Conservation (phyloP, 2,113 vertebrate genomes). For the Chamaea fasciata region DNA sequence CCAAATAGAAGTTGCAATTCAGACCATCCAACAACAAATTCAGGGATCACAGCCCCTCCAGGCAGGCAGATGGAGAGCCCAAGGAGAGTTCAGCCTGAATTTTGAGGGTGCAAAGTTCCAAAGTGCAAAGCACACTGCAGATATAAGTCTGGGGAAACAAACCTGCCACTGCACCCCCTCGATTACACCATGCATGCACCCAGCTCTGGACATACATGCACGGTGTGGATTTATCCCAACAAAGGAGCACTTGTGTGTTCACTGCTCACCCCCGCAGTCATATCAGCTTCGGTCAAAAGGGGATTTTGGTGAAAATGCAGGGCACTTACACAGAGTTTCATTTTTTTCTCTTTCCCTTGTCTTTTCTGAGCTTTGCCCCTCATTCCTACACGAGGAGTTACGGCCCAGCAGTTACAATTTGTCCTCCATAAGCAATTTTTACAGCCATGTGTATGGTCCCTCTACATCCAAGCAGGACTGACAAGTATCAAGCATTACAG, state of each 20-base stretch:
- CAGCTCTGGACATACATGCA: neutral
- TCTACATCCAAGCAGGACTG: neutral
- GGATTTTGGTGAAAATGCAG: neutral
- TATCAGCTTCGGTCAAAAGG: neutral
- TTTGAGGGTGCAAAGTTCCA: neutral
- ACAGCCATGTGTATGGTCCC: neutral
- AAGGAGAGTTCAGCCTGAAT: neutral
- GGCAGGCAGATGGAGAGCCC: neutral
- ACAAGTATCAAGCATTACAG: neutral
- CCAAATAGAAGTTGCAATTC: neutral
- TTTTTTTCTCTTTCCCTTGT: neutral
- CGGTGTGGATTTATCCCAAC: neutral
- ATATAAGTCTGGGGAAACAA: neutral
- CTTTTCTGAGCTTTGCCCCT: neutral
- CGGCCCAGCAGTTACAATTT: neutral
- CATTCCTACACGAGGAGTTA: neutral
- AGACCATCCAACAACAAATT: neutral
- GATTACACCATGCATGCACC: neutral
- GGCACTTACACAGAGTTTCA: neutral
- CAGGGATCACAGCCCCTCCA: neutral
- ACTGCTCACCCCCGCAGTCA: neutral
- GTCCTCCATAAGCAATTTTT: neutral
- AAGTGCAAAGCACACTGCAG: neutral
- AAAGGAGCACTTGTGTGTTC: conserved; percentile 23
- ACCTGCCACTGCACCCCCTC: neutral